These are phyloP conservation scores for Gasterosteus aculeatus DNA, from an alignment of 2,113 vertebrate species.

Conservation along the genomic window DNA sequence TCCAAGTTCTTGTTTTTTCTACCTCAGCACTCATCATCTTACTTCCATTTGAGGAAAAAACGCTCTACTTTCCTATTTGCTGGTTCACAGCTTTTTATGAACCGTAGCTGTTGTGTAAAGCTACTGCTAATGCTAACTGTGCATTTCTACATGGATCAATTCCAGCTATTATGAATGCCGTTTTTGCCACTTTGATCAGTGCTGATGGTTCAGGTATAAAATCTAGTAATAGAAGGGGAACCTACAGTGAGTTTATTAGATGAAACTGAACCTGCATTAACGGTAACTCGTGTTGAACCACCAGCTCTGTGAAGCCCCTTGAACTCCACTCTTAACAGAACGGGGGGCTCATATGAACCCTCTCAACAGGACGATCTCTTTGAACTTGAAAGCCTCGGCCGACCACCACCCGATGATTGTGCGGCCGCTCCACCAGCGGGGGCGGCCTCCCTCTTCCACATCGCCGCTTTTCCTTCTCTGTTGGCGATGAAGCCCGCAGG, in stretches of 20 bases:
- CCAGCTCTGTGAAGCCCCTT: constrained; percentile 16
- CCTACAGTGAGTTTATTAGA: background rate
- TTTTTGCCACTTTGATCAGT: background rate
- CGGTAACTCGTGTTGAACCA: background rate
- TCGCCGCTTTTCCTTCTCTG: constrained; percentile 43
- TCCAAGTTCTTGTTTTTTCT: background rate
- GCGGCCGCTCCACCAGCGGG: constrained; percentile 23
- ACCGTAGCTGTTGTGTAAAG: background rate
- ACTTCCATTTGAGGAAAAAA: background rate
- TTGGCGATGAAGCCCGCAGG: constrained; percentile 68
- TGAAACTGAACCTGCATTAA: background rate
- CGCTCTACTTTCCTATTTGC: background rate
- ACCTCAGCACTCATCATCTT: background rate
- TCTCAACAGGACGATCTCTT: constrained; percentile 58
- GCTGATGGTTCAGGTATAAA: background rate
- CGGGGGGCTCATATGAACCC: constrained; percentile 23
- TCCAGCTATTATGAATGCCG: background rate
- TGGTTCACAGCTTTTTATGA: background rate
- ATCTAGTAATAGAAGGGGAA: background rate
- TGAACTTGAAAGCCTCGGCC: constrained; percentile 53
- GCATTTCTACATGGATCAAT: background rate
- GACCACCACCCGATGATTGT: constrained; percentile 35
- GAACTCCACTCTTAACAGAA: constrained; percentile 5
- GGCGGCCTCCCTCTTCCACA: constrained; percentile 15
- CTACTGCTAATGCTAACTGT: background rate